Percentiles rank a stretch among this genome's conserved stretches.
These are phyloP conservation scores for Diadegma fenestrale DNA, from an alignment of 2,888 invertebrate species.

Conservation along the genomic window DNA sequence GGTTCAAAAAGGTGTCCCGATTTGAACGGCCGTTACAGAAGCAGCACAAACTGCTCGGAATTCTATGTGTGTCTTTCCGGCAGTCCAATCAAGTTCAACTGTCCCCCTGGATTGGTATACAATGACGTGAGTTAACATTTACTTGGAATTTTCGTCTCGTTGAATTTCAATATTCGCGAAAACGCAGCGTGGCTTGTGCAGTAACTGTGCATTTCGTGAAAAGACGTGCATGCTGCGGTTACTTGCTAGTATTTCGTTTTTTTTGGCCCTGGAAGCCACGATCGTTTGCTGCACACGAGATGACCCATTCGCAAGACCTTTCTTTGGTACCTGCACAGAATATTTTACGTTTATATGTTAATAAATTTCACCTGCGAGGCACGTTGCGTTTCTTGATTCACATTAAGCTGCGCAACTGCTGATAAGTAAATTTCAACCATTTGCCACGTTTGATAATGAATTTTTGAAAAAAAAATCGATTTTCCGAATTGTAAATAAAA, in stretches of 20 bases:
- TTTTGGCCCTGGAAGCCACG: conserved; percentile 52
- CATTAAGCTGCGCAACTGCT: not conserved
- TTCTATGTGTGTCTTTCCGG: conserved; percentile 89
- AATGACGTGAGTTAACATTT: conserved; percentile 86
- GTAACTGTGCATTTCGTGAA: not conserved
- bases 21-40: conserved; percentile 88
- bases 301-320: conserved; percentile 58
- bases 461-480: not conserved
- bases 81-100: conserved; percentile 87
- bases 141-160: conserved; percentile 16
- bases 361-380: not conserved
- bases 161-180: conserved; percentile 44
- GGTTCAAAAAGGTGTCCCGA: conserved; percentile 85
- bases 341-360: conserved; percentile 26
- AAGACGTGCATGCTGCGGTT: conserved; percentile 41
- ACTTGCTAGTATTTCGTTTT: not conserved
- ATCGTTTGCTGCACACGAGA: conserved; percentile 13
- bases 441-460: not conserved
- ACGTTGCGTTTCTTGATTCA: conserved; percentile 8
- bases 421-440: not conserved
- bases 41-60: conserved; percentile 87
- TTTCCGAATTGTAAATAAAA: not conserved
- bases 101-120: conserved; percentile 88
- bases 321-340: conserved; percentile 56
- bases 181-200: conserved; percentile 9